Conservation (phyloP, 1,140 invertebrate genomes). For the Laodelphax striatellus region DNA sequence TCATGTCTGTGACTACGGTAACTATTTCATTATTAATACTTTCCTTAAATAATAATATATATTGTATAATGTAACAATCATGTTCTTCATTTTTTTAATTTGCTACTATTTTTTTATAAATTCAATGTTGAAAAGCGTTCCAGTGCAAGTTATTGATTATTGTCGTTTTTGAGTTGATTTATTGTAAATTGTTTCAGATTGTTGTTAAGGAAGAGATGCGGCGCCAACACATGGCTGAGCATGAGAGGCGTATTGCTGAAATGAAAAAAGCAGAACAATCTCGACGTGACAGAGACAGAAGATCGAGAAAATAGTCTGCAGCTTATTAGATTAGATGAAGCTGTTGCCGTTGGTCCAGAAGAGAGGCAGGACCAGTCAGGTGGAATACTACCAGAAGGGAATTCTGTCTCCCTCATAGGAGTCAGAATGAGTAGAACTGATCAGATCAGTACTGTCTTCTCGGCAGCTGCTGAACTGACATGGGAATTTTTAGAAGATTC, state of each 20-base stretch:
- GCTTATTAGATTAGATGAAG: not conserved
- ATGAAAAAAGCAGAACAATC: constrained; percentile 33
- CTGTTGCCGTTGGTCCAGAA: constrained; percentile 3
- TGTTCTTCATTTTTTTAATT: no score
- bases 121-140: no score
- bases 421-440: not conserved
- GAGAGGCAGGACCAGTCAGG: not conserved
- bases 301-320: constrained; percentile 1
- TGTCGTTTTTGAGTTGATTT: no score
- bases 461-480: not conserved
- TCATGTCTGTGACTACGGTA: no score
- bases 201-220: constrained; percentile 76
- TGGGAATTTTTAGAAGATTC: not conserved
- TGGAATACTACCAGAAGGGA: not conserved
- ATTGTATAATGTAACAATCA: no score
- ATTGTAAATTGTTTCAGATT: constrained; percentile 55
- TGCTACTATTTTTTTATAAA: no score
- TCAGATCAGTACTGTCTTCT: not conserved
- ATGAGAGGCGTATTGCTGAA: constrained; percentile 63
- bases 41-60: no score
- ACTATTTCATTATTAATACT: no score
- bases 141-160: no score
- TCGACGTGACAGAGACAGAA: constrained; percentile 18
- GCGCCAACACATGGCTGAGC: constrained; percentile 72
- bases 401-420: not conserved